phyloP scores from a whole-genome alignment of 2,888 invertebrate genomes.

The Phengaris alcon region DNA sequence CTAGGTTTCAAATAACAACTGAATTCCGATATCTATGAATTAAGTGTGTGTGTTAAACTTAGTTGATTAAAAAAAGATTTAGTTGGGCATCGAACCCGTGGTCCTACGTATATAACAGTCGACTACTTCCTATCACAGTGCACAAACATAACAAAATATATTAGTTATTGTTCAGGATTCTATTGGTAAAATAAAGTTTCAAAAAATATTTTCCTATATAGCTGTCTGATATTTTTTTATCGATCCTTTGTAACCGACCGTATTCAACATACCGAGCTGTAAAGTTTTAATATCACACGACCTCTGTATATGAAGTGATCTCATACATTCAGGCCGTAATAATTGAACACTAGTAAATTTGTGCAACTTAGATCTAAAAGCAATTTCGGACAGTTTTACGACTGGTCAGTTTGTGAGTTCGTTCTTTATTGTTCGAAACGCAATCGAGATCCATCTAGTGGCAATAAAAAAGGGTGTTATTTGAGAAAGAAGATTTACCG shows the following conservation, averaged over 20 bases:
- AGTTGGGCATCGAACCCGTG: no score
- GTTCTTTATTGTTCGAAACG: conserved; percentile 47
- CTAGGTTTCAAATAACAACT: neutral
- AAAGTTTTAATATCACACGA: conserved; percentile 2
- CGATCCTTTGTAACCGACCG: neutral
- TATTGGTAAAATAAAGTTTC: no score
- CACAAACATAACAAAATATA: no score
- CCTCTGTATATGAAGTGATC: conserved; percentile 5
- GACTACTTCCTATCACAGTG: no score
- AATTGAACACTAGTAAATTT: conserved; percentile 34
- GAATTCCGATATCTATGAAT: neutral
- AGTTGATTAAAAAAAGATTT: no score
- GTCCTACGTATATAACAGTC: no score
- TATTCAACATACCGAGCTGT: neutral
- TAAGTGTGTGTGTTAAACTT: no score
- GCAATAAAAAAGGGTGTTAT: conserved; percentile 41
- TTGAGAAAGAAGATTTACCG: conserved; percentile 36
- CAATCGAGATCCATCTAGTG: conserved; percentile 40
- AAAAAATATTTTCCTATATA: no score
- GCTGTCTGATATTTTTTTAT: no score
- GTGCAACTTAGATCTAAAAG: conserved; percentile 40
- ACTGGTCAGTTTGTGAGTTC: conserved; percentile 43
- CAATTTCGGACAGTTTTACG: conserved; percentile 46
- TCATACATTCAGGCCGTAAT: conserved; percentile 25
- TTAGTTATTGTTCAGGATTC: no score